A percentile compares a stretch with the other conserved stretches of the same genome.
phyloP scores from a whole-genome alignment of 2,113 vertebrate species.

The Dermatemys mawii region DNA sequence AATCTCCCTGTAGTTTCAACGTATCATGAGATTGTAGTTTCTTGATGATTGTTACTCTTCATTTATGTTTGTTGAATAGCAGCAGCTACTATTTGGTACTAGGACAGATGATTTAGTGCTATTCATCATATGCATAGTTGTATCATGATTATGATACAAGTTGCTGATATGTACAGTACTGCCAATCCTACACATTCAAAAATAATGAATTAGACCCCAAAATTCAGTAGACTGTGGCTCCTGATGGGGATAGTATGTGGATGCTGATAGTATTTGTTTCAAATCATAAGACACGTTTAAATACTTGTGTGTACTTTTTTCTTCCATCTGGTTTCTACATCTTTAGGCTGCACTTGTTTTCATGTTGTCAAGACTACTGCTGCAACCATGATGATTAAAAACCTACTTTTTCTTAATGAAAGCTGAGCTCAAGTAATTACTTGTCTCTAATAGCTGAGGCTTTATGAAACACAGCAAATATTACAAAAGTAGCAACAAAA shows the following conservation, averaged over 20 bases:
- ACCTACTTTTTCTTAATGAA: background rate
- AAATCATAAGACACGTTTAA: background rate
- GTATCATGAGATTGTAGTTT: background rate
- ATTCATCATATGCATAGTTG: background rate
- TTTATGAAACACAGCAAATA: background rate
- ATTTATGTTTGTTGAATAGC: background rate
- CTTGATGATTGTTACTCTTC: no score
- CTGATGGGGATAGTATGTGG: no score
- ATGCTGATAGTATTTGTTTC: no score
- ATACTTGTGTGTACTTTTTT: background rate
- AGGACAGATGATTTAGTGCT: background rate
- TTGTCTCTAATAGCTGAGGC: background rate
- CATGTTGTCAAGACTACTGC: background rate
- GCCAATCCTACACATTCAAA: background rate
- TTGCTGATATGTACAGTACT: background rate
- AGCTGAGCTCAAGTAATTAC: slow-evolving; percentile 24
- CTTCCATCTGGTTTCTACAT: background rate
- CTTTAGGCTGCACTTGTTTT: background rate
- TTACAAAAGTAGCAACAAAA: background rate
- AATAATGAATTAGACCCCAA: background rate
- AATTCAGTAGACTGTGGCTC: background rate
- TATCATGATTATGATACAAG: background rate
- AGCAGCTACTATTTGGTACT: background rate
- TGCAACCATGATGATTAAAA: background rate
- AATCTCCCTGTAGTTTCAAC: background rate